Evolutionary conservation across 2,888 invertebrate species (phyloP), one percentile per base, ranked within the genome.

Genomic region (Melieria omissa): DNA sequence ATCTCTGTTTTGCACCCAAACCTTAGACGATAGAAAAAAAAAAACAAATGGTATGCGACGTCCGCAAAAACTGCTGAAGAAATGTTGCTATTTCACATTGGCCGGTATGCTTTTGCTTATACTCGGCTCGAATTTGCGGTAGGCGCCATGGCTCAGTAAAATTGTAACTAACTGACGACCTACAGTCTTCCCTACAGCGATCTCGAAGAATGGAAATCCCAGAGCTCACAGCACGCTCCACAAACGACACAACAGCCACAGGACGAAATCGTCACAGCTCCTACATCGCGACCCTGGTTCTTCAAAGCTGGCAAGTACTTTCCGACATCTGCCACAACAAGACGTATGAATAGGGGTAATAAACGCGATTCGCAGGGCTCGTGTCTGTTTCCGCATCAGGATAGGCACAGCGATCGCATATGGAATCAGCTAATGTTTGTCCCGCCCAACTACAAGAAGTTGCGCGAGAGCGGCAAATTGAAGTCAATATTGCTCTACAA

Each of bases 361-460:
- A 75, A 75, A 10, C 71, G 73, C 87, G 90, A 78, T 71, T 79
- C 82, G 1, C 81, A 84, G 1, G 83, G 88, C 54, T 89, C 91
- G 0, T 89, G 90, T 76, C 85, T 96, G 55, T 95, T 95, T 88
- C 95, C 95, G 5, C 79, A 83, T 52, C 91, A 92, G 78, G 94
- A 96, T 83, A 91, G 92, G 68, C 90, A 90, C 12, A 88, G 88
- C 67, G 93, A 94, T 87, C 91, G 97, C 76, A 92, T 97, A 65
- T 90, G 92, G 58, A 93, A 95, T 82, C 94, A 97, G 88, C 88
- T 97, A 63, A 95, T 95, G 95, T 96, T 92, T 85, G 89, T 93
- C 70, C 93, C 96, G n/a, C 91, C 92, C 65, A 91, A 92, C 79
- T 93, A 93, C 82, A 89, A 90, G 83, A 90, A 89, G 74, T 89